phyloP scores from a whole-genome alignment of 53 echinoderm and acorn worm genomes.

The Holothuria scabra region DNA sequence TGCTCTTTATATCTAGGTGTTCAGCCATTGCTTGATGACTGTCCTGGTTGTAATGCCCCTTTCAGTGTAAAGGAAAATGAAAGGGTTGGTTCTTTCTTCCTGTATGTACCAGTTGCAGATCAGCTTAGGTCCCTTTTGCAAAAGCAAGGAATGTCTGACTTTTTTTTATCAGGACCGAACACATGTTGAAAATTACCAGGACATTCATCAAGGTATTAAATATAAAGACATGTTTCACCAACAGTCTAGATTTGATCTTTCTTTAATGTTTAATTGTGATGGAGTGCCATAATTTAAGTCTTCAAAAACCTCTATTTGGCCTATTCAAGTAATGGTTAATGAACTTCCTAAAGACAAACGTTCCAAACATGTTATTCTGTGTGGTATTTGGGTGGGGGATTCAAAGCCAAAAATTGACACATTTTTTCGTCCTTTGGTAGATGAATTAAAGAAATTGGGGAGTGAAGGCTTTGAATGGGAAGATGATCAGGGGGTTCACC shows the following conservation, averaged over 20 bases:
- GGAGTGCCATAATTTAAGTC: slow-evolving; percentile 70
- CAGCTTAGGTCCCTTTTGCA: too few species aligned
- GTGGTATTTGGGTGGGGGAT: slow-evolving; percentile 65
- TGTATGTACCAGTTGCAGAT: too few species aligned
- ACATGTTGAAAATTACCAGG: background rate
- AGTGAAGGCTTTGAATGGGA: slow-evolving; percentile 31
- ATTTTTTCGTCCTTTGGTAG: slow-evolving; percentile 59
- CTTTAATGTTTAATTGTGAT: slow-evolving; percentile 57
- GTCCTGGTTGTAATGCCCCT: background rate
- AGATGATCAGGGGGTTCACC: background rate
- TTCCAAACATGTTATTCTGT: slow-evolving; percentile 48
- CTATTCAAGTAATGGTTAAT: slow-evolving; percentile 54
- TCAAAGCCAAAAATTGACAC: slow-evolving; percentile 46
- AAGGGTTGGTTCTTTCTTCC: too few species aligned
- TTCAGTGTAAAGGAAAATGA: too few species aligned
- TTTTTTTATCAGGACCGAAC: too few species aligned
- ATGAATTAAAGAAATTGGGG: slow-evolving; percentile 47
- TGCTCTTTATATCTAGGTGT: background rate
- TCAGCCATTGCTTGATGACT: background rate
- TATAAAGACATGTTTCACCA: slow-evolving; percentile 2
- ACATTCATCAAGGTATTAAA: slow-evolving; percentile 8
- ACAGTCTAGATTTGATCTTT: slow-evolving; percentile 18
- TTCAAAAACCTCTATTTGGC: slow-evolving; percentile 64
- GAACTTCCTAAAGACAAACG: slow-evolving; percentile 37
- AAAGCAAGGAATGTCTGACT: too few species aligned